Conservation (phyloP, 2,113 vertebrate species). For the Centropus unirufus region DNA sequence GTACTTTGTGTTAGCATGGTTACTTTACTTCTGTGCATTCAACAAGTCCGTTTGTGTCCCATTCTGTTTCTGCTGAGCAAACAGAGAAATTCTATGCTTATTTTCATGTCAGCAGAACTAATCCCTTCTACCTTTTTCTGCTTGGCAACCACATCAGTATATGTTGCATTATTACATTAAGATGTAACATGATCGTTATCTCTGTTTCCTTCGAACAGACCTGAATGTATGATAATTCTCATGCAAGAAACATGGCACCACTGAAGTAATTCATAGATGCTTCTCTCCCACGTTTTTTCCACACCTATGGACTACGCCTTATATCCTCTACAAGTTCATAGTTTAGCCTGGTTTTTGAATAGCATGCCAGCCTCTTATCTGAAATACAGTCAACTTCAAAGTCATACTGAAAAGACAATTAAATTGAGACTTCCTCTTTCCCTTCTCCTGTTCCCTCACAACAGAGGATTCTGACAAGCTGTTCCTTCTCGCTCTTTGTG, state of each 20-base stretch:
- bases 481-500: background rate
- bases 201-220: background rate
- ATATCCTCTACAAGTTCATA: background rate
- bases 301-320: background rate
- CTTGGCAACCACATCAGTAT: background rate
- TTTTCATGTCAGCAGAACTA: background rate
- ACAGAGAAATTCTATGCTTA: background rate
- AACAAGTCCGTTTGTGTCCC: background rate
- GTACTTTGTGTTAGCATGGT: background rate
- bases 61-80: background rate
- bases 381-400: background rate
- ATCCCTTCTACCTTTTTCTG: background rate
- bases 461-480: background rate
- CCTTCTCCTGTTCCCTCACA: background rate
- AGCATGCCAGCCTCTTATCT: background rate
- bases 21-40: background rate
- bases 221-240: background rate
- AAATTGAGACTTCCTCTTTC: background rate
- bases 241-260: fast-evolving
- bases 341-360: background rate
- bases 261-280: background rate
- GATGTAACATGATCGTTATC: background rate
- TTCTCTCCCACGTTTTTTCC: background rate
- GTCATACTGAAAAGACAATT: background rate
- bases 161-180: background rate